These are phyloP conservation scores for Drosophila imparisetae DNA, from an alignment of 2,888 invertebrate species.

Conservation along the genomic window DNA sequence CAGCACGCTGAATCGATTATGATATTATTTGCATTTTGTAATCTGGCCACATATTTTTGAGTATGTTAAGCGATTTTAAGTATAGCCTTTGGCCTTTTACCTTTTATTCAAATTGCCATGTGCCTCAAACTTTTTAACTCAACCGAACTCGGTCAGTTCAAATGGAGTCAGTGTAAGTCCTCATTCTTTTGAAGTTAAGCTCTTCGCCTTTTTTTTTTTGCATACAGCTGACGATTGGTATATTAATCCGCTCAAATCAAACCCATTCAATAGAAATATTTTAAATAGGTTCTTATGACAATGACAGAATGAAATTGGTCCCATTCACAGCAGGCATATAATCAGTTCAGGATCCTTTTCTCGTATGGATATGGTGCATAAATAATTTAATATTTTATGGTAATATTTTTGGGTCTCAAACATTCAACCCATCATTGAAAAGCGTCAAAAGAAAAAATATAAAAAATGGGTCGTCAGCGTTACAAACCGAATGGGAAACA, in stretches of 20 bases:
- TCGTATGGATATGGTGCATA: slow-evolving; percentile 53
- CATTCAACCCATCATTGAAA: slow-evolving; percentile 31
- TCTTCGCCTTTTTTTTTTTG: neutral
- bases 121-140: neutral
- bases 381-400: slow-evolving; percentile 74
- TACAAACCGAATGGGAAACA: slow-evolving; percentile 47
- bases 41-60: neutral
- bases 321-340: slow-evolving; percentile 23
- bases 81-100: too few relatives aligned
- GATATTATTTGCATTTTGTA: neutral
- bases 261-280: slow-evolving; percentile 20
- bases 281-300: slow-evolving; percentile 36
- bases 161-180: neutral
- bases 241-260: slow-evolving; percentile 6
- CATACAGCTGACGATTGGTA: slow-evolving; percentile 15
- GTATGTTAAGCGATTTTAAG: too few relatives aligned
- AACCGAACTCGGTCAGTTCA: neutral
- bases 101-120: neutral
- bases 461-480: slow-evolving; percentile 30
- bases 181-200: neutral
- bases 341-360: slow-evolving; percentile 18
- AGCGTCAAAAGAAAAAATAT: neutral
- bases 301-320: slow-evolving; percentile 29
- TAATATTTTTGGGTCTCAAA: slow-evolving; percentile 49
- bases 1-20: neutral